Evolutionary conservation across 1,140 invertebrate species (phyloP), one percentile per base, ranked within the genome.

Genomic region (Gryon sp.): DNA sequence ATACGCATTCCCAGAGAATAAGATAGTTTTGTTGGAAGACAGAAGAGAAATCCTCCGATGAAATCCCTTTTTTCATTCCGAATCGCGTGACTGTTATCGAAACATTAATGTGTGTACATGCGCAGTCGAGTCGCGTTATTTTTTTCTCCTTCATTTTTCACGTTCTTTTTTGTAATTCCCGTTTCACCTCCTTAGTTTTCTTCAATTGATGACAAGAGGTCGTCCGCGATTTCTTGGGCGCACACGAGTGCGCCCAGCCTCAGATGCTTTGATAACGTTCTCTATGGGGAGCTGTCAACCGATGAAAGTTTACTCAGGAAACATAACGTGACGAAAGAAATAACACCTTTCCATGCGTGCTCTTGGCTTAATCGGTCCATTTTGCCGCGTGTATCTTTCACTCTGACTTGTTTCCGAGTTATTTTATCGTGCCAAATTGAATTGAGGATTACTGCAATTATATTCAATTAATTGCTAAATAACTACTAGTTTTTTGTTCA

Each of bases 221-320:
- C 48, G 57, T 11, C 15, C 52, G 43, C 28, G 36, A 46, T 74
- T 74, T 53, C 60, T 60, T 50, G 20, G 15, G 11, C 30, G 46
- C 50, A 41, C 59, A 50, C 52, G 52, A 65, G 30, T 28, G 20
- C 22, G 11, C n/a, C 40, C 26, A 62, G 45, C 22, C 14, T 34
- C 22, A 43, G 57, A 68, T 60, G 62, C 38, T 68, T 75, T 62
- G 62, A 75, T 60, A 62, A 62, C 46, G 62, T 55, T 63, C 59
- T 53, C 36, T 55, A 75, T 68, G 72, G 43, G 72, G 50, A 60
- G 62, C 72, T 75, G 72, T 75, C 72, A 75, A 62, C 62, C 32
- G 40, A 68, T 55, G 62, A 68, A 75, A 66, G 70, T 74, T 74
- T 52, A 45, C 45, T 50, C 50, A 59, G 52, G 24, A 65, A 57